These are phyloP conservation scores for Amblyraja radiata DNA, from an alignment of 2,797 vertebrate genomes.

Conservation along the genomic window DNA sequence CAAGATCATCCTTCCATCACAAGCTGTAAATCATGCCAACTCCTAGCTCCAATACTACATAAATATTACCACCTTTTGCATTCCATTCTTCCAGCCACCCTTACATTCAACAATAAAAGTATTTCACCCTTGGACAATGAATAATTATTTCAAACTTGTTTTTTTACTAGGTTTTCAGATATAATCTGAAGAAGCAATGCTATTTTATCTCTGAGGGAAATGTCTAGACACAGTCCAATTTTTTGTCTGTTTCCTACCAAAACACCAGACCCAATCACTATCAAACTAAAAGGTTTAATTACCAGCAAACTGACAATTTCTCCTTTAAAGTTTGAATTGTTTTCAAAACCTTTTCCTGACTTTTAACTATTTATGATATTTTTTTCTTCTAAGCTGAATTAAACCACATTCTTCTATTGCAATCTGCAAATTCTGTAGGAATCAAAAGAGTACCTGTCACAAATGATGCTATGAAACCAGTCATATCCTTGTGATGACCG, in stretches of 20 bases:
- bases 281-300: neutral
- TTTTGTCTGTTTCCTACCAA: neutral
- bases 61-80: neutral
- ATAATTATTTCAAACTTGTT: neutral
- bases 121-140: neutral
- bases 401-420: neutral
- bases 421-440: neutral
- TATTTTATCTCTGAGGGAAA: neutral
- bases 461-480: neutral
- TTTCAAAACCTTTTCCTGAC: neutral
- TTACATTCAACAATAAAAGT: neutral
- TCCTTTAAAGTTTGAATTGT: neutral
- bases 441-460: neutral
- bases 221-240: neutral
- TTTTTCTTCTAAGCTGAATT: neutral
- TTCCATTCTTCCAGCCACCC: neutral
- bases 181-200: neutral
- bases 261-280: neutral
- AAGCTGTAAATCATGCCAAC: neutral
- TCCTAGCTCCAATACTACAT: neutral
- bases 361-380: neutral
- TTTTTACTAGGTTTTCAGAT: neutral
- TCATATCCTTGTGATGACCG: neutral
- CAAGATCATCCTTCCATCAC: neutral
- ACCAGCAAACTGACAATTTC: neutral